Evolutionary conservation across 2,888 invertebrate species (phyloP), one percentile per base, ranked within the genome.

Genomic region (Euzophera pinguis): DNA sequence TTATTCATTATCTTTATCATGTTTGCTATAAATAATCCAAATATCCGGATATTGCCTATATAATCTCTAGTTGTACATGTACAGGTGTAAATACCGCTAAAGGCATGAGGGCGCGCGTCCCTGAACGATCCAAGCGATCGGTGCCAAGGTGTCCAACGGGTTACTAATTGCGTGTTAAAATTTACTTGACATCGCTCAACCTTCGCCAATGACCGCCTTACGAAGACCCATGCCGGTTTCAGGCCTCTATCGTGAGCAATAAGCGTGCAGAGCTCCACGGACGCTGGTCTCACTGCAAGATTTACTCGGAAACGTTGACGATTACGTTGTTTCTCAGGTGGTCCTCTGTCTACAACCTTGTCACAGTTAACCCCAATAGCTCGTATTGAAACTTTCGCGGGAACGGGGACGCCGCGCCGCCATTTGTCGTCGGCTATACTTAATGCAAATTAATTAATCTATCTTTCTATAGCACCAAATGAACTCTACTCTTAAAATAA

Each of bases 91-190:
- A 68, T 32, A 32, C 2, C 43, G 8, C 22, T 56, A 62, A 62
- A 62, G 52, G 63, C 61, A 63, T 56, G 60, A 62, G 59, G 60
- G 55, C 62, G 58, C 38, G 52, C 60, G 78, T 81, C 81, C 81
- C 78, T 79, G 78, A 78, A 69, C 72, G 68, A 68, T 62, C 67
- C 65, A 67, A 69, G 67, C 71, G 71, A 86, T 85, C 73, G 76
- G 80, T 84, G 87, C 84, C 87, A 87, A 88, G 85, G 84, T 78
- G 73, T 79, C 79, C 73, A 72, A 56, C 73, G 73, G 73, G 71
- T 75, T 80, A 79, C 81, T 84, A 86, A 88, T 88, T 86, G 84
- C 86, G 85, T 86, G 86, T 83, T 84, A 84, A 86, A 87, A 81
- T 86, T 87, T 81, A 85, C 85, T 84, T 83, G 86, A 86, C 86